Evolutionary conservation across 1,140 invertebrate genomes (phyloP).

Genomic region (Micrasema longulum): DNA sequence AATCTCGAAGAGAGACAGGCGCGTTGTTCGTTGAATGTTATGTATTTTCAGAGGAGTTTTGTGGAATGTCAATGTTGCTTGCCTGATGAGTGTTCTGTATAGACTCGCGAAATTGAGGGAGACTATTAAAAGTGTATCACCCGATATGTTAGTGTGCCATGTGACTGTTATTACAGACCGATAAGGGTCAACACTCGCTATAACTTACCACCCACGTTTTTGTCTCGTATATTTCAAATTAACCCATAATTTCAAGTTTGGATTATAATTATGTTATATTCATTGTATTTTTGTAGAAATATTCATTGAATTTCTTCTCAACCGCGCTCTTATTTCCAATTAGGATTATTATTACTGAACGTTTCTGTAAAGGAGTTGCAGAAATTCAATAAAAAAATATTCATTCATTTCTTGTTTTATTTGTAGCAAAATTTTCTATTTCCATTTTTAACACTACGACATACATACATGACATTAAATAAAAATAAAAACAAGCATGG

Average conservation of each 20-base stretch:
- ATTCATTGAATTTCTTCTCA: constrained; percentile 48
- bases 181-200: constrained; percentile 43
- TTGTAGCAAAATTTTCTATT: too few species aligned
- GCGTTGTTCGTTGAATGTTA: constrained; percentile 51
- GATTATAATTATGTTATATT: constrained; percentile 51
- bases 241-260: constrained; percentile 41
- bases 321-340: constrained; percentile 46
- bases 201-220: constrained; percentile 52
- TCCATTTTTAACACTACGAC: too few species aligned
- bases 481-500: too few species aligned
- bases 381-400: constrained; percentile 53
- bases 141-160: constrained; percentile 51
- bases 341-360: constrained; percentile 45
- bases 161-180: constrained; percentile 44
- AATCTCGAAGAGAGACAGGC: constrained; percentile 37
- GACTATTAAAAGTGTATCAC: constrained; percentile 32
- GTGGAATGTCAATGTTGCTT: constrained; percentile 46
- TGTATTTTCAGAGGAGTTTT: constrained; percentile 55
- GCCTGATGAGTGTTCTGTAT: constrained; percentile 43
- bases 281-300: constrained; percentile 54
- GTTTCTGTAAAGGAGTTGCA: constrained; percentile 50
- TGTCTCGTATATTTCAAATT: constrained; percentile 42
- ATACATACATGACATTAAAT: too few species aligned
- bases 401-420: constrained; percentile 38
- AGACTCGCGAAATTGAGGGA: constrained; percentile 47